Base-by-base conservation (phyloP, 1,140 invertebrate species). In the Trichoplusia ni region DNA sequence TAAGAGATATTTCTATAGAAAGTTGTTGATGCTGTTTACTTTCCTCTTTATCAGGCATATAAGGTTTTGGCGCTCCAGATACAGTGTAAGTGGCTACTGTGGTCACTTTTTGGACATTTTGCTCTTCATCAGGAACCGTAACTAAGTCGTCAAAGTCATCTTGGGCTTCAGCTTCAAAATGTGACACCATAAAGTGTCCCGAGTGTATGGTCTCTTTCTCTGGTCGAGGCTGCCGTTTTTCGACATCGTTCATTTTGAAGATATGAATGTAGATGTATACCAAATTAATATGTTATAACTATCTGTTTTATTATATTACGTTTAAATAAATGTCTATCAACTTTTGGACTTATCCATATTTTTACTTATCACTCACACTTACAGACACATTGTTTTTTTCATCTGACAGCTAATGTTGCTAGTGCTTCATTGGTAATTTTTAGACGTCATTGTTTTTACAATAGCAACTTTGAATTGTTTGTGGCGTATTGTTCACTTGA, bases 101-200 rank as follows among this genome's bases (percentile, higher is more conserved):
- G 4, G 84, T 69, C 44, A 83, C 80, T 74, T 90, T 90, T 38
- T 78, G 82, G 16, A 80, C 73, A 70, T 77, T 89, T 77, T 90
- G 89, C 66, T 90, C 88, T 67, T 90, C 90, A 37, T 96, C 96
- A 6, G 95, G 94, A 64, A 96, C 94, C 11, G 95, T 94, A 11
- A 96, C 93, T 19, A 95, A 91, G 79, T 95, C 94, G 78, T 97
- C 96, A 77, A 97, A 96, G 79, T 97, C 96, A 80, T 97, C 96
- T 84, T 97, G 96, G 18, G 94, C 95, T 84, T 98, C 96, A 23
- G 97, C 96, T 88, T 99, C 97, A 91, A 99, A 98, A 86, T 98
- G 95, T 40, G 97, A 99, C 33, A 99, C 95, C 98, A 99, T 99
- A 90, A 99, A 99, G 88, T 99, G 98, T 14, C 98, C 98, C 75